Evolutionary conservation across 2,113 vertebrate species (phyloP).

Genomic region (Chionis minor): DNA sequence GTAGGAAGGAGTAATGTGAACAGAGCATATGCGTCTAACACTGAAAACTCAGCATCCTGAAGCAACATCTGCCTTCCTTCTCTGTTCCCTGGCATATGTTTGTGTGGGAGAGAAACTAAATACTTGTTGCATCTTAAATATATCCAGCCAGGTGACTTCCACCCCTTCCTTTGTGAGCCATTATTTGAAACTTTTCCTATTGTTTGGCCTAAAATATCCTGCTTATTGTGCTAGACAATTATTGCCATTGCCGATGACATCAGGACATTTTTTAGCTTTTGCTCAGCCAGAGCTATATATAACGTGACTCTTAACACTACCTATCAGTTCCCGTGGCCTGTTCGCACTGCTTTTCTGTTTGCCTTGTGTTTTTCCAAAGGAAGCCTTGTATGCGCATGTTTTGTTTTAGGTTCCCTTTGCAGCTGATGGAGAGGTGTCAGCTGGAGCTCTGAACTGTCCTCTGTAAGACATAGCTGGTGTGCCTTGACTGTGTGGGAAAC

Average conservation of each 20-base stretch:
- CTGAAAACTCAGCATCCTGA: not conserved
- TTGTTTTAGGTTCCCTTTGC: not conserved
- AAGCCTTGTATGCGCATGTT: not conserved
- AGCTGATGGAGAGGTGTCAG: not conserved
- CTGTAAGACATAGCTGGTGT: not conserved
- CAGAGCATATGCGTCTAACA: not conserved
- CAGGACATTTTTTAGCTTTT: not conserved
- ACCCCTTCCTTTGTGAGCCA: not conserved
- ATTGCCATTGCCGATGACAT: not conserved
- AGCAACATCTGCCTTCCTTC: not conserved
- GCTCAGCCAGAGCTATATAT: not conserved
- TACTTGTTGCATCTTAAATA: not conserved
- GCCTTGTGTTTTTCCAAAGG: not conserved
- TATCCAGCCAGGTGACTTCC: not conserved
- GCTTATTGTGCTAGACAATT: not conserved
- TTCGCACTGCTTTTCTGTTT: not conserved
- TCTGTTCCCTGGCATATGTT: not conserved
- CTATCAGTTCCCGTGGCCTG: not conserved
- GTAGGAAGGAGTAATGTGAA: not conserved
- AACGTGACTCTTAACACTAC: not conserved
- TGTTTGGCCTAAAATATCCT: not conserved
- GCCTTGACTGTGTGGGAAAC: not conserved
- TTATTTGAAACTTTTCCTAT: not conserved
- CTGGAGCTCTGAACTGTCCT: not conserved
- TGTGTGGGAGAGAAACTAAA: not conserved